Percentiles rank a stretch among this genome's conserved stretches.
phyloP scores from a whole-genome alignment of 92 coral and sea anemone genomes.

The Actinernus sp. region DNA sequence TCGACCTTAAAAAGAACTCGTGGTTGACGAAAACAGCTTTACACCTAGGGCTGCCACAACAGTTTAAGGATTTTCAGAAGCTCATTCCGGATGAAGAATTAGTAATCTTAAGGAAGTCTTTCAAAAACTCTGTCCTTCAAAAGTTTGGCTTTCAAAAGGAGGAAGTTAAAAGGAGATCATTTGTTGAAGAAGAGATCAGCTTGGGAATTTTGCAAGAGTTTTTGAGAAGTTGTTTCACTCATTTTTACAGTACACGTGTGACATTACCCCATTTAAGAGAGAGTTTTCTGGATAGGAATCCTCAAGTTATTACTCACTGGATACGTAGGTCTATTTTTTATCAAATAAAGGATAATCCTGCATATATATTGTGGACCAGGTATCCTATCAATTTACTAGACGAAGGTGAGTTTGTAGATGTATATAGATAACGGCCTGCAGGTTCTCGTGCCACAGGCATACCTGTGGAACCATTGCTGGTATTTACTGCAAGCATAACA shows the following conservation, averaged over 20 bases:
- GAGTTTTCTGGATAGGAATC: not conserved
- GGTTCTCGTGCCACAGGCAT: too few relatives aligned
- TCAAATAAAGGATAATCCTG: not conserved
- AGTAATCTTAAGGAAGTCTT: not conserved
- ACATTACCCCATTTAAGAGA: not conserved
- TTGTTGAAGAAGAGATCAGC: not conserved
- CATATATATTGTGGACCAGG: not conserved
- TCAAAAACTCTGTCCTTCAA: not conserved
- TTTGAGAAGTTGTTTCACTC: not conserved
- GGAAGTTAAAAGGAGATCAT: not conserved
- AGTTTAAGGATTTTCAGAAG: not conserved
- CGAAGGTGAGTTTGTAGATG: too few relatives aligned
- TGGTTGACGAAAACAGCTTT: not conserved
- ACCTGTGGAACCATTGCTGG: too few relatives aligned
- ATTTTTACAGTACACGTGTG: not conserved
- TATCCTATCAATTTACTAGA: not conserved
- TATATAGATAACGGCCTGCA: too few relatives aligned
- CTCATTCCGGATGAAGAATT: not conserved
- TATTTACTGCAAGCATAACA: too few relatives aligned
- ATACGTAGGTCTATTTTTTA: not conserved
- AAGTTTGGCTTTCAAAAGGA: constrained; percentile 3
- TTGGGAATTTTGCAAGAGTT: not conserved
- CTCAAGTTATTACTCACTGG: constrained; percentile 7
- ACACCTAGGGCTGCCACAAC: not conserved
- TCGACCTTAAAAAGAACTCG: not conserved